A percentile compares a stretch with the other conserved stretches of the same genome.
These are phyloP conservation scores for Synergus itoensis DNA, from an alignment of 2,888 invertebrate genomes.

Conservation along the genomic window DNA sequence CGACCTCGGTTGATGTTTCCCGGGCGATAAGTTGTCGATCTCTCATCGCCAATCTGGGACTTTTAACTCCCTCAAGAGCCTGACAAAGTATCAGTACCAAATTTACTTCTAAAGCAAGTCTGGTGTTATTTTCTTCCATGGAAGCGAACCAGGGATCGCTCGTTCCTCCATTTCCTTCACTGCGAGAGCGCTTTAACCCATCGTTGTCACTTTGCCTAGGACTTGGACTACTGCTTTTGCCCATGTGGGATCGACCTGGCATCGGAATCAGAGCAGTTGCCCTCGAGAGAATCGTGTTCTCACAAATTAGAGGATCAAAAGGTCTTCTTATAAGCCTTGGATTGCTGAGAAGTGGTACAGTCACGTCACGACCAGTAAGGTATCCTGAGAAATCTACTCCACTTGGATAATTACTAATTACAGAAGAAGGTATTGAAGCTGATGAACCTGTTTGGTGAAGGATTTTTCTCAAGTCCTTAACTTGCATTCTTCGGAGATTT, in stretches of 20 bases:
- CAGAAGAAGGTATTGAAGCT: conserved; percentile 44
- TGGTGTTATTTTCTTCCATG: conserved; percentile 75
- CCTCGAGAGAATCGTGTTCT: conserved; percentile 74
- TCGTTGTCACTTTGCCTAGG: conserved; percentile 43
- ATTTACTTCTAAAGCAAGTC: conserved; percentile 74
- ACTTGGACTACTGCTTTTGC: conserved; percentile 60
- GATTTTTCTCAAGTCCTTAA: conserved; percentile 71
- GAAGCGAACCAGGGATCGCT: conserved; percentile 75
- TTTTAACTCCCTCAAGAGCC: conserved; percentile 73
- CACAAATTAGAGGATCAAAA: conserved; percentile 76
- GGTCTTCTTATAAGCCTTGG: conserved; percentile 73
- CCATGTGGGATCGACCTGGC: conserved; percentile 61
- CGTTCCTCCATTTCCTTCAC: conserved; percentile 52
- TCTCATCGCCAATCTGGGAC: conserved; percentile 71
- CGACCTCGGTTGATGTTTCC: conserved; percentile 75
- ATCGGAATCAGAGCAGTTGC: conserved; percentile 71
- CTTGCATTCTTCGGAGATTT: conserved; percentile 68
- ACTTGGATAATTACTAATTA: conserved; percentile 42
- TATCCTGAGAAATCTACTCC: conserved; percentile 65
- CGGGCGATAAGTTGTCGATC: conserved; percentile 74
- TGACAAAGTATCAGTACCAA: conserved; percentile 73
- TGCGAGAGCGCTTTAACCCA: conserved; percentile 45
- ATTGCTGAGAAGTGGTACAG: conserved; percentile 71
- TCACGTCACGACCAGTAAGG: conserved; percentile 69
- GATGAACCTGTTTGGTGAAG: conserved; percentile 63